phyloP scores from a whole-genome alignment of 2,888 invertebrate species.

The Watsonalla cultraria region DNA sequence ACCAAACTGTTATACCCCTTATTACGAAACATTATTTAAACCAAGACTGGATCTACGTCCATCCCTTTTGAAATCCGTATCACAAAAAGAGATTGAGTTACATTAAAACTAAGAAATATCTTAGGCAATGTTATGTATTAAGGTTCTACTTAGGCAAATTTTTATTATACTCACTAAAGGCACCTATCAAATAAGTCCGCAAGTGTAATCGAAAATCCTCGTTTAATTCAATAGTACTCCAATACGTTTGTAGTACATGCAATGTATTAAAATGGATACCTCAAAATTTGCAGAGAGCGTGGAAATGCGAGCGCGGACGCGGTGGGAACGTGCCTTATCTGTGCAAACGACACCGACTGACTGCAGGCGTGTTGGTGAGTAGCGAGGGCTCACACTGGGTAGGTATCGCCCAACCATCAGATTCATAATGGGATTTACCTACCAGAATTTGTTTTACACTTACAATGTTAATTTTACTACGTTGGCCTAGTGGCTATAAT shows the following conservation, averaged over 20 bases:
- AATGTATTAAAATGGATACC: conserved; percentile 17
- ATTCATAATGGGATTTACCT: not conserved
- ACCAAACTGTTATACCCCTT: not conserved
- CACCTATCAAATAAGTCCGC: no score
- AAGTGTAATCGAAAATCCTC: no score
- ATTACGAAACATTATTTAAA: no score
- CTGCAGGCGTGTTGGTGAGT: conserved; percentile 24
- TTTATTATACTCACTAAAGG: no score
- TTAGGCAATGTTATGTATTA: no score
- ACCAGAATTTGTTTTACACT: conserved; percentile 2
- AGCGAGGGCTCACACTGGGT: conserved; percentile 23
- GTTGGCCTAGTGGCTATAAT: no score
- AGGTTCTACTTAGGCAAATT: no score
- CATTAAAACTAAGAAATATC: no score
- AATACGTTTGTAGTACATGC: conserved; percentile 4
- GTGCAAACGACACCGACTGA: conserved; percentile 25
- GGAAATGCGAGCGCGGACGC: conserved; percentile 28
- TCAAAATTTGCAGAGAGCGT: conserved; percentile 33
- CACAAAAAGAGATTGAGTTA: no score
- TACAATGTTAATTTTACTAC: conserved; percentile 1
- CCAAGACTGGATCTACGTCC: no score
- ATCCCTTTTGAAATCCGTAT: no score
- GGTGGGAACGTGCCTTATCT: conserved; percentile 43
- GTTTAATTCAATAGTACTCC: no score
- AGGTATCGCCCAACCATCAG: conserved; percentile 11